Percentiles rank a stretch among this genome's conserved stretches.
These are phyloP conservation scores for Catamblyrhynchus diadema DNA, from an alignment of 2,797 vertebrate species.

Conservation along the genomic window DNA sequence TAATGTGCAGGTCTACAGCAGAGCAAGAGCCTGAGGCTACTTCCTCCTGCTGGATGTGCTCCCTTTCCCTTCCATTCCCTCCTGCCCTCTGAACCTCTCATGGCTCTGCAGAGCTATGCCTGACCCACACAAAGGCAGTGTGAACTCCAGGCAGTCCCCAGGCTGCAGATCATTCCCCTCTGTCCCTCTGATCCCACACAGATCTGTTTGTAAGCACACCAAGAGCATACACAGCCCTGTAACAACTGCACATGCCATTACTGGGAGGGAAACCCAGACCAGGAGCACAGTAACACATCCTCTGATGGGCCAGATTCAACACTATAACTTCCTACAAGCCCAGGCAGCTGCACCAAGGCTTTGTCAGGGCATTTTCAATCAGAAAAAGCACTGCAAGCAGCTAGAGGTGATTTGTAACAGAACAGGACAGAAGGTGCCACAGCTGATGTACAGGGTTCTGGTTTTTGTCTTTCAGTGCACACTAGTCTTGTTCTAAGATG, in stretches of 20 bases:
- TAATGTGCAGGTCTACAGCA: not conserved
- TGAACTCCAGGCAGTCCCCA: slow-evolving; percentile 14
- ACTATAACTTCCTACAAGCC: not conserved
- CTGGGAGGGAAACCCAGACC: not conserved
- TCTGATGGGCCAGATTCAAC: not conserved
- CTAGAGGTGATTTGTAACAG: not conserved
- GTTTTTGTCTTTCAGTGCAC: not conserved
- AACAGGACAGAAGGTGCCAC: not conserved
- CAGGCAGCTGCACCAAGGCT: not conserved
- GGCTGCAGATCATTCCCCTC: not conserved
- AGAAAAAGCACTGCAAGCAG: not conserved
- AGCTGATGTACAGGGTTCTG: not conserved
- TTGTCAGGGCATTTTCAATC: not conserved
- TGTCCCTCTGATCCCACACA: not conserved
- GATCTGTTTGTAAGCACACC: not conserved
- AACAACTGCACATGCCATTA: not conserved
- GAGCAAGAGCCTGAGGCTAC: not conserved
- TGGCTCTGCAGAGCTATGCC: not conserved
- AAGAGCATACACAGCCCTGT: not conserved
- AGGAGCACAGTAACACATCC: not conserved
- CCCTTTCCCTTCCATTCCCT: not conserved
- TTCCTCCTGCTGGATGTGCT: not conserved
- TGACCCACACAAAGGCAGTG: not conserved
- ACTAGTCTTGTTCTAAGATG: not conserved
- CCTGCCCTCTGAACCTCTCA: not conserved